A percentile compares a stretch with the other conserved stretches of the same genome.
Evolutionary conservation across 2,888 invertebrate genomes (phyloP).

Genomic region (Myathropa florea): DNA sequence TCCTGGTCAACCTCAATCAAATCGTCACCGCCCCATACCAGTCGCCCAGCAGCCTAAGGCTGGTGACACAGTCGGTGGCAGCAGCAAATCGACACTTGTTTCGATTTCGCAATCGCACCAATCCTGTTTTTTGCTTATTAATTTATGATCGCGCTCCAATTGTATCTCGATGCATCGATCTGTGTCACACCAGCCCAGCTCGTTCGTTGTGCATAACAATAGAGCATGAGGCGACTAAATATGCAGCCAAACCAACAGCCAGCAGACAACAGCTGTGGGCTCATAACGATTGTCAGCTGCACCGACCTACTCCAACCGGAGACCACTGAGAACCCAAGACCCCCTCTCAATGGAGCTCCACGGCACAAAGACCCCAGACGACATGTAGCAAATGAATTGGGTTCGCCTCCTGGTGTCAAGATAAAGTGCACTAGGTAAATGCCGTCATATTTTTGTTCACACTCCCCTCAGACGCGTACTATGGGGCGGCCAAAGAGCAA

Average conservation of each 20-base stretch:
- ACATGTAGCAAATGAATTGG: constrained; percentile 48
- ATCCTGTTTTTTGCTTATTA: constrained; percentile 62
- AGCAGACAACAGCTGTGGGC: constrained; percentile 39
- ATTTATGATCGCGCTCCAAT: constrained; percentile 59
- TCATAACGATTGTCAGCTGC: constrained; percentile 33
- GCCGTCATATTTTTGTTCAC: constrained; percentile 47
- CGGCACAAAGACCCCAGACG: not conserved
- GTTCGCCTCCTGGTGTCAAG: constrained; percentile 65
- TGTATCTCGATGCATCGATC: constrained; percentile 60
- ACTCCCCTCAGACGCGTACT: not conserved
- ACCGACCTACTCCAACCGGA: too few relatives aligned
- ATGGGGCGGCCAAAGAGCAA: not conserved
- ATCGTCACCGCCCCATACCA: not conserved
- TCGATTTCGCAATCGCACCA: constrained; percentile 50
- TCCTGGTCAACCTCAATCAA: not conserved
- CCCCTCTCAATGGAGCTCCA: not conserved
- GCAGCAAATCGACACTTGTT: constrained; percentile 50
- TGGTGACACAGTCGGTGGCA: not conserved
- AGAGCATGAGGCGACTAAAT: not conserved
- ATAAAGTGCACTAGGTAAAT: constrained; percentile 62
- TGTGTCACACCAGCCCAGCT: constrained; percentile 52
- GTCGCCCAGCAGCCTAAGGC: not conserved
- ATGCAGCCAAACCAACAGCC: constrained; percentile 29
- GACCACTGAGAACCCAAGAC: too few relatives aligned
- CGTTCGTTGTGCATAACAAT: not conserved